Base-by-base conservation (phyloP, 92 coral and sea anemone genomes). In the Pocillopora grandis region DNA sequence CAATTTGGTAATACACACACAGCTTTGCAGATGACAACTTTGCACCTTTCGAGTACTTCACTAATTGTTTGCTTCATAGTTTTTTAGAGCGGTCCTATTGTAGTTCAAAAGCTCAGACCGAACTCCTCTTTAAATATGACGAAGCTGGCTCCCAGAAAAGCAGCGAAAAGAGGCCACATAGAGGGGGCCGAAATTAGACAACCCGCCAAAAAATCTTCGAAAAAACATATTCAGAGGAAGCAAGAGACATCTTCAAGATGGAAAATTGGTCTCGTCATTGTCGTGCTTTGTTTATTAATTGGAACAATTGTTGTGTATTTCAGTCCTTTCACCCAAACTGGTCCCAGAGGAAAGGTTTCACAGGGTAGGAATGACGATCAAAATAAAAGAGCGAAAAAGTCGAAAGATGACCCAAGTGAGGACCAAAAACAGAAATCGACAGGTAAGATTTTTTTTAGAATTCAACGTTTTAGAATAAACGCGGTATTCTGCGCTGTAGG, bases 101-200 rank as follows among this genome's bases (percentile, higher is more conserved):
- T 18, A 58, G 17, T 18, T 71, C 12, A 31, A 58, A 16, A 37
- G 75, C 20, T 59, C 77, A 36, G 33, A 3, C 31, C 31, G 36
- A 80, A 48, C 77, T 59, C 37, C 42, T 36, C 42, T 70, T 58
- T 58, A 33, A 88, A 83, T 56, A 89, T 89, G 92, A 76, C 89
- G 67, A 80, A 81, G 16, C n/a, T 68, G 33, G 72, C 65, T 19
- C 76, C 64, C 71, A 78, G 89, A 7, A 80, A 84, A 35, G 2
- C 87, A 15, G 77, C 67, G 59, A 89, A 89, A 23, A 85, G 76
- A 77, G 57, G 72, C 16, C 82, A 55, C 52, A 65, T 56, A 17
- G 85, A 48, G 23, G 67, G 66, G n/a, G 81, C 59, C 35, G 67
- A 71, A 59, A 31, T 11, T 17, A 80, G 36, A 71, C 68, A 35